Evolutionary conservation across 1,140 invertebrate species (phyloP).

Genomic region (Saxidomus purpurata): DNA sequence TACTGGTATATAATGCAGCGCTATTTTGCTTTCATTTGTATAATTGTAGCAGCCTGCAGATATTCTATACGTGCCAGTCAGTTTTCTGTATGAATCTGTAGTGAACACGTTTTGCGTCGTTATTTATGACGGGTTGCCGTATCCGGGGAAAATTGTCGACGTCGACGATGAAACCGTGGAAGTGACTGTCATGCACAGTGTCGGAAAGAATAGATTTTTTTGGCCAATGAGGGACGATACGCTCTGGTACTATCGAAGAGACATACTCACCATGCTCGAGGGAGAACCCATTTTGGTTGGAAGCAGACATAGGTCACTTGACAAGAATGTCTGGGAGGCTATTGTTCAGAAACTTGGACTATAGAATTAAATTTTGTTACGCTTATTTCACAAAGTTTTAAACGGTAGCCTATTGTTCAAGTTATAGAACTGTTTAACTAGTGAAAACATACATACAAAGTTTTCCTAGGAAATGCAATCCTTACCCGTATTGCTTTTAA

Average conservation of each 20-base stretch:
- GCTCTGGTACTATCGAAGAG: neutral
- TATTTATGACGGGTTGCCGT: neutral
- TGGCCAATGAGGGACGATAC: slow-evolving; percentile 50
- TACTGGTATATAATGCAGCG: no score
- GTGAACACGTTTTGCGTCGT: neutral
- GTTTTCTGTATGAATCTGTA: neutral
- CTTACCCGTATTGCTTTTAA: no score
- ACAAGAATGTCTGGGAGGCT: neutral
- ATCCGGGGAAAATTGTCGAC: slow-evolving; percentile 28
- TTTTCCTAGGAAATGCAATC: neutral
- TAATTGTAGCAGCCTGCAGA: no score
- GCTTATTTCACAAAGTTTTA: neutral
- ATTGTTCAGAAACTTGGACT: neutral
- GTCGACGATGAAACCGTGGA: slow-evolving; percentile 18
- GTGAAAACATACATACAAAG: neutral
- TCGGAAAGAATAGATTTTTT: slow-evolving; percentile 49
- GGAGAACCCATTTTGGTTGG: neutral
- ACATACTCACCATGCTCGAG: neutral
- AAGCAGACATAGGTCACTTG: neutral
- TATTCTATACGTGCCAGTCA: no score
- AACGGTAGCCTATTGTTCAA: neutral
- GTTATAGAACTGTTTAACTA: neutral
- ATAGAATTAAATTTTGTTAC: neutral
- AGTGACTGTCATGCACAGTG: slow-evolving; percentile 32
- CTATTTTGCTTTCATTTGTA: no score